phyloP scores from a whole-genome alignment of 37 sponge, comb jelly and placozoan genomes.

The Bolinopsis microptera region DNA sequence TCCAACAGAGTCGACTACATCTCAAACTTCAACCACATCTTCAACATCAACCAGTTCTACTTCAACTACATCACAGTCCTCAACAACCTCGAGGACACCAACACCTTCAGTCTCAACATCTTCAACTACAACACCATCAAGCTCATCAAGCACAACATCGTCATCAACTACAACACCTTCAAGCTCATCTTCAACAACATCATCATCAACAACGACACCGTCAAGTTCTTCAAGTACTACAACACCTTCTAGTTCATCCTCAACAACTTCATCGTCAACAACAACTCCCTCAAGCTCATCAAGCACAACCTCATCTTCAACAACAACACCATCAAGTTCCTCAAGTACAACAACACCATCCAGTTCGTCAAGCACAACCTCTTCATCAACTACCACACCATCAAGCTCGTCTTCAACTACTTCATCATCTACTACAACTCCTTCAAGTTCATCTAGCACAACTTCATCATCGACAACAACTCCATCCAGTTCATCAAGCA shows the following conservation, averaged over 20 bases:
- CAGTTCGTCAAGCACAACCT: neutral
- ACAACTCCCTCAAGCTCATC: neutral
- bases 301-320: neutral
- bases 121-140: neutral
- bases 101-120: neutral
- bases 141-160: neutral
- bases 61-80: neutral
- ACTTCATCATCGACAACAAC: neutral
- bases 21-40: neutral
- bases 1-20: too few relatives aligned
- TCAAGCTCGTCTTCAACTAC: neutral
- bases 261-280: neutral
- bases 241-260: neutral
- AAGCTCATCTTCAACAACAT: neutral
- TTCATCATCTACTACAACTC: neutral
- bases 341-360: conserved; percentile 30
- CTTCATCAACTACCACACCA: neutral
- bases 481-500: neutral
- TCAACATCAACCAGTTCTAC: neutral
- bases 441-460: neutral
- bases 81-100: neutral
- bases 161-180: neutral
- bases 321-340: neutral
- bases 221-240: neutral
- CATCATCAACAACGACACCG: neutral